phyloP scores from a whole-genome alignment of 2,888 invertebrate species.

The Blastobasis adustella region DNA sequence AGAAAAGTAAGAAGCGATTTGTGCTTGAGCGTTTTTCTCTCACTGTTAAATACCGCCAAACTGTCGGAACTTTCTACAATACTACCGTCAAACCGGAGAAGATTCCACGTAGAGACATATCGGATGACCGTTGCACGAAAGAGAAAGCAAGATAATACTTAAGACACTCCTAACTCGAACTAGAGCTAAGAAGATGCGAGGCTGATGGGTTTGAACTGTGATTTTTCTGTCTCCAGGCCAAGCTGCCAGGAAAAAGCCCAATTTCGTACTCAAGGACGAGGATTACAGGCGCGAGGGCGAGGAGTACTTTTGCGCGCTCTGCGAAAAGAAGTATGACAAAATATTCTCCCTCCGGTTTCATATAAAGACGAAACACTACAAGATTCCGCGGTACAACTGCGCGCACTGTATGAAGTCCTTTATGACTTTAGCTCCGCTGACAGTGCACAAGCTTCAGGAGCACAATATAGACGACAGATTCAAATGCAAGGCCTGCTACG shows the following conservation, averaged over 20 bases:
- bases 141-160: no score
- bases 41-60: no score
- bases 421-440: conserved; percentile 39
- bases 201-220: conserved; percentile 1
- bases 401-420: conserved; percentile 35
- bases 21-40: no score
- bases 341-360: conserved; percentile 35
- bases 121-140: no score
- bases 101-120: no score
- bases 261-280: conserved; percentile 33
- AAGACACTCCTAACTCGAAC: no score
- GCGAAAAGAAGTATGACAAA: conserved; percentile 41
- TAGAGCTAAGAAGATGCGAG: no score
- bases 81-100: no score
- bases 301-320: conserved; percentile 30
- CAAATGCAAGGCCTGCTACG: conserved; percentile 54
- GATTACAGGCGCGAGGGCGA: conserved; percentile 38
- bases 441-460: conserved; percentile 40
- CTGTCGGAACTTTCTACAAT: no score
- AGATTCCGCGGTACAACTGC: conserved; percentile 34
- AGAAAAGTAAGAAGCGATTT: no score
- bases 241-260: conserved; percentile 15
- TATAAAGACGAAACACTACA: conserved; percentile 46
- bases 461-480: conserved; percentile 50
- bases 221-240: conserved; percentile 41